These are phyloP conservation scores for Notarius lentiginosus DNA, from an alignment of 2,113 vertebrate species.

Conservation along the genomic window DNA sequence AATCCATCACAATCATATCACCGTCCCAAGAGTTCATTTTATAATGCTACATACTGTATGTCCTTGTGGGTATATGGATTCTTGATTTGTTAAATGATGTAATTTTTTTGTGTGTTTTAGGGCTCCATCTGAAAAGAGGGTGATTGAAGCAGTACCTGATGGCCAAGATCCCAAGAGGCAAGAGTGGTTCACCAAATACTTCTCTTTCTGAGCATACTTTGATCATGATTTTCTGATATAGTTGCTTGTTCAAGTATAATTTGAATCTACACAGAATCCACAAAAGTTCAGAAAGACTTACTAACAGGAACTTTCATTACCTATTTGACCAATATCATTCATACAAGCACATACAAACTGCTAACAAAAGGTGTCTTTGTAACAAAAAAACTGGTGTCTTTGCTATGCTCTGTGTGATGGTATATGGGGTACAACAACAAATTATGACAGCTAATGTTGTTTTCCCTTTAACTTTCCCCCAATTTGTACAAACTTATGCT, in stretches of 20 bases:
- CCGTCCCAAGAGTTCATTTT: too few relatives aligned
- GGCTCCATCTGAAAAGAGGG: slow-evolving; percentile 74
- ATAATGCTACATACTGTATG: neutral
- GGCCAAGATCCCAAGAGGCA: slow-evolving; percentile 79
- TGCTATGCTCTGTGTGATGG: neutral
- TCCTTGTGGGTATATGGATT: neutral
- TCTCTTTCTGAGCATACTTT: slow-evolving; percentile 83
- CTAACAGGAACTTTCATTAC: slow-evolving; percentile 10
- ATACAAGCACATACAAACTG: slow-evolving; percentile 9
- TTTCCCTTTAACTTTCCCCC: neutral
- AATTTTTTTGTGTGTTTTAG: slow-evolving; percentile 68
- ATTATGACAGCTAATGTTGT: neutral
- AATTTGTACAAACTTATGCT: neutral
- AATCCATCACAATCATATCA: too few relatives aligned
- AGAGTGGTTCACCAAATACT: slow-evolving; percentile 98
- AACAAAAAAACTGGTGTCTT: neutral
- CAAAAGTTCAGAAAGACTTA: neutral
- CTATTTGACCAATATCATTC: neutral
- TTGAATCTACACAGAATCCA: slow-evolving; percentile 32
- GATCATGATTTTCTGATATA: neutral
- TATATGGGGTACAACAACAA: neutral
- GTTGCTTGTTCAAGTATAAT: neutral
- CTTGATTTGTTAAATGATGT: neutral
- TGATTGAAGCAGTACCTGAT: slow-evolving; percentile 71
- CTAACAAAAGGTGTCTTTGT: neutral